phyloP scores from a whole-genome alignment of 2,797 vertebrate species.

The Pyrocephalus nanus region DNA sequence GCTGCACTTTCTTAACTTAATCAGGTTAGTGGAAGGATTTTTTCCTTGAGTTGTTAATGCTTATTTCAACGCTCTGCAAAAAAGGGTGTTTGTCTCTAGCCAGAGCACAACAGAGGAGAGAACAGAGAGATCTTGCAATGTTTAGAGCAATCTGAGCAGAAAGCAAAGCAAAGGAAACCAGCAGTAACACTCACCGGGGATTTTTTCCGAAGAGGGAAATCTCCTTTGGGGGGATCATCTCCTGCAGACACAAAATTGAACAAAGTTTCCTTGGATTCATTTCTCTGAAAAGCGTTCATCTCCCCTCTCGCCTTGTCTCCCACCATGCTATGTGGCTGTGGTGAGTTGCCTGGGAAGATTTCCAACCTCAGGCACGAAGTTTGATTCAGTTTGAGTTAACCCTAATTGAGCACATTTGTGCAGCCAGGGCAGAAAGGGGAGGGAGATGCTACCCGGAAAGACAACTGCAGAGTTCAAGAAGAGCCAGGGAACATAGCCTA shows the following conservation, averaged over 20 bases:
- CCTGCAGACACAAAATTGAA: constrained; percentile 76
- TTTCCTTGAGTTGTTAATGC: constrained; percentile 49
- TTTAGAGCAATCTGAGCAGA: constrained; percentile 54
- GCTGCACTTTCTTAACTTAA: constrained; percentile 46
- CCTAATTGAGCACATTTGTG: constrained; percentile 69
- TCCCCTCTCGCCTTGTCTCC: constrained; percentile 72
- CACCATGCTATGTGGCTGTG: constrained; percentile 76
- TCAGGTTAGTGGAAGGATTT: constrained; percentile 56
- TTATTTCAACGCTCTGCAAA: constrained; percentile 53
- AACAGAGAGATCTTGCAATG: constrained; percentile 47
- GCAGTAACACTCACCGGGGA: constrained; percentile 72
- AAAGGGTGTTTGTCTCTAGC: constrained; percentile 55
- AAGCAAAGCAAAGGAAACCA: constrained; percentile 41
- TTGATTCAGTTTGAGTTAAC: constrained; percentile 75
- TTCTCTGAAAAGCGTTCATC: constrained; percentile 79
- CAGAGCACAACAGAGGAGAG: constrained; percentile 50
- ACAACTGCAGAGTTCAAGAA: constrained; percentile 27
- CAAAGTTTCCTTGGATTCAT: constrained; percentile 74
- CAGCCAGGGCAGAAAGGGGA: constrained; percentile 34
- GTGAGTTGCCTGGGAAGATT: constrained; percentile 77
- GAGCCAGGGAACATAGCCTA: neutral
- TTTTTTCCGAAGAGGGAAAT: constrained; percentile 65
- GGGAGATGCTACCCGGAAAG: constrained; percentile 24
- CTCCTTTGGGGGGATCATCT: constrained; percentile 64
- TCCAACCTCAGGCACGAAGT: constrained; percentile 72